Base-by-base conservation (phyloP, 2,888 invertebrate species). In the Nowickia ferox region DNA sequence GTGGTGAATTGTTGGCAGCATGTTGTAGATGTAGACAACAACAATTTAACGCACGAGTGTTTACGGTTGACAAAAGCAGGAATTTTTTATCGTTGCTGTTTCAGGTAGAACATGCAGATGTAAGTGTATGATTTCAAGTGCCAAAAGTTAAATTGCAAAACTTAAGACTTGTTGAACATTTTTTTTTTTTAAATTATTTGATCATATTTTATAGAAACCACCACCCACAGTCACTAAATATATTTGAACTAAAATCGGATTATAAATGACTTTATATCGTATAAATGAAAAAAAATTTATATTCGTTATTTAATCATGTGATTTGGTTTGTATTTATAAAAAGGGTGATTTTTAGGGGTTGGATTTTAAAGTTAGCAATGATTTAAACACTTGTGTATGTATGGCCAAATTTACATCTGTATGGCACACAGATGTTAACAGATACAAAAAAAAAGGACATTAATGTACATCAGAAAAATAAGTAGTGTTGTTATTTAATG, bases 1-100 rank as follows among this genome's bases (percentile, higher is more conserved):
- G 71, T 57, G 75, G 63, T 51, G 63, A 77, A 42, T 55, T 76
- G 53, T 82, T 76, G 69, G 44, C 46, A 69, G 11, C 53, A 19
- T 59, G 8, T 53, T 61, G n/a, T 57, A 59, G 38, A 48, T 65
- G 51, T 22, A 55, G n/a, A 48, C 48, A 66, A 46, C 48, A 46
- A 19, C 19, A 44, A 55, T 40, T 30, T 30, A 30, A 30, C 30
- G 13, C 11, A 46, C 53, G 10, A 11, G 1, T 30, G 30, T 22
- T 74, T 30, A 51, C 17, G 74, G 38, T 40, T 79, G 30, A 44
- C 17, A 69, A 51, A 51, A 11, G 44, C 13, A 66, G 17, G 59
- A 53, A 69, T 69, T 61, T 66, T 15, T 77, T n/a, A 55, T 30
- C 2, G 17, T 30, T 65, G 19, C 57, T 9, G 42, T 57, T 77